Evolutionary conservation across 1,140 invertebrate genomes (phyloP).

Genomic region (Cherax quadricarinatus): DNA sequence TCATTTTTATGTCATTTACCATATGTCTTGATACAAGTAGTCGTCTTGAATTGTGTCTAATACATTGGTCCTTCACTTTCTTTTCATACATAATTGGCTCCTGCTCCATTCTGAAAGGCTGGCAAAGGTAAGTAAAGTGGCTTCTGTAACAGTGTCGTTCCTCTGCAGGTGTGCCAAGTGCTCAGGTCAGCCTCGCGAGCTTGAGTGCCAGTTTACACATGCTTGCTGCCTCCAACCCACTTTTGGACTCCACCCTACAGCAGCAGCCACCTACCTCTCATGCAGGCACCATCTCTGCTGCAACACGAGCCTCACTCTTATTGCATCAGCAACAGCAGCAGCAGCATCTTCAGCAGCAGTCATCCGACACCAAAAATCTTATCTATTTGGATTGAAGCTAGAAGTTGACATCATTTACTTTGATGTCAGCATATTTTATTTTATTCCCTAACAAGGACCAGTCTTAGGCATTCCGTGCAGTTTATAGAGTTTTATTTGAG

Average conservation of each 20-base stretch:
- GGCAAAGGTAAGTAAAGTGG: constrained; percentile 47
- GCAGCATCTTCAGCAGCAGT: constrained; percentile 62
- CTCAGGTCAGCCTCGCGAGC: constrained; percentile 39
- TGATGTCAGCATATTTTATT: background rate
- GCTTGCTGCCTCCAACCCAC: constrained; percentile 53
- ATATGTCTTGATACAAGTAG: too few species aligned
- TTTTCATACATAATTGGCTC: background rate
- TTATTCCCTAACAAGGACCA: constrained; percentile 2
- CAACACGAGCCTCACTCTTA: constrained; percentile 51
- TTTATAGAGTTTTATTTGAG: constrained; percentile 20
- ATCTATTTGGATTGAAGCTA: constrained; percentile 61
- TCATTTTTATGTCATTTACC: too few species aligned
- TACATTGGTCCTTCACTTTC: background rate
- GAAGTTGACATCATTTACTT: constrained; percentile 3
- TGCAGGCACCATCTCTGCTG: constrained; percentile 52
- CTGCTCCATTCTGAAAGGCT: background rate
- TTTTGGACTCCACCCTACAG: constrained; percentile 25
- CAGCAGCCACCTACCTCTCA: constrained; percentile 46
- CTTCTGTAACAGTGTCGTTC: constrained; percentile 31
- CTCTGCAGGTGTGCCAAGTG: constrained; percentile 54
- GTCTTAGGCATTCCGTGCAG: constrained; percentile 58
- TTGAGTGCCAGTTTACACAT: constrained; percentile 55
- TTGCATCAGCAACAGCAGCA: constrained; percentile 61
- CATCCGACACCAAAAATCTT: constrained; percentile 55
- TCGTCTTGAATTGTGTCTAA: background rate